phyloP scores from a whole-genome alignment of 2,113 vertebrate species.

The Sinocyclocheilus rhinocerous region DNA sequence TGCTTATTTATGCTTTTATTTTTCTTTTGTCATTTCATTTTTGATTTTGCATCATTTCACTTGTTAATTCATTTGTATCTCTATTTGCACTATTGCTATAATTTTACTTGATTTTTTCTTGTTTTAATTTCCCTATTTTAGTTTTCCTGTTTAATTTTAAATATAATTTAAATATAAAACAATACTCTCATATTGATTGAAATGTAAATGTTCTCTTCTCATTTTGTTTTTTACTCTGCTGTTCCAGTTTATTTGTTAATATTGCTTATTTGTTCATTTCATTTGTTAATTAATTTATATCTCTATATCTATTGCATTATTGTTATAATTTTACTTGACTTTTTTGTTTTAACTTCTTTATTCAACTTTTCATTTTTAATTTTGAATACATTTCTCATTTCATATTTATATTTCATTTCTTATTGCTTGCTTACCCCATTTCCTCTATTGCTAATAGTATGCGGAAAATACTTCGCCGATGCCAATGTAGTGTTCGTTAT shows the following conservation, averaged over 20 bases:
- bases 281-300: background rate
- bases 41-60: background rate
- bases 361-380: background rate
- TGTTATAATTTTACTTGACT: background rate
- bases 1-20: no score
- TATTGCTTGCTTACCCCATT: no score
- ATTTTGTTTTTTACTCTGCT: no score
- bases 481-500: background rate
- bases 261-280: background rate
- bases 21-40: background rate
- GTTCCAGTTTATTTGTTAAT: no score
- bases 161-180: no score
- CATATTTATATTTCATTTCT: no score
- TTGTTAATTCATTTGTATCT: background rate
- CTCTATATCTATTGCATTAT: background rate
- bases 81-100: background rate
- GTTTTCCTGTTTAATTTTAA: background rate
- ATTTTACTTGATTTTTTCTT: background rate
- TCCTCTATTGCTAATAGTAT: no score
- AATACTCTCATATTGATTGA: no score
- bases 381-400: background rate
- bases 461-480: background rate
- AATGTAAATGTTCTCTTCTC: no score
- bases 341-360: background rate
- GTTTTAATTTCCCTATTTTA: background rate